Evolutionary conservation across 2,888 invertebrate species (phyloP).

Genomic region (Apodemia mormo): DNA sequence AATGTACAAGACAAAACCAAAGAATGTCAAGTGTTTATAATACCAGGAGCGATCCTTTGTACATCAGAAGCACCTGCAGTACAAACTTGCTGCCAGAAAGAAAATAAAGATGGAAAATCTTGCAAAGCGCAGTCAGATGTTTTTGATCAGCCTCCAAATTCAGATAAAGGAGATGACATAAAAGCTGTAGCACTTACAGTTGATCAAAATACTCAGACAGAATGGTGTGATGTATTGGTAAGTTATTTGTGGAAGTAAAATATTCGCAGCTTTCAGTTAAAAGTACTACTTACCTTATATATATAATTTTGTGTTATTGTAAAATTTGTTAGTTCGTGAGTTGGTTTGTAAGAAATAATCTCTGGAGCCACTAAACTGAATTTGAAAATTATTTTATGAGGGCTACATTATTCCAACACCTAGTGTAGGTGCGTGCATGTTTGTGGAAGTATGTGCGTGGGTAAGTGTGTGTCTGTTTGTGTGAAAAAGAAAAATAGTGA

Average conservation of each 20-base stretch:
- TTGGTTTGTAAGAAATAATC: too few relatives aligned
- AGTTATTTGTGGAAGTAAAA: slow-evolving; percentile 30
- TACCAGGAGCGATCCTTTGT: background rate
- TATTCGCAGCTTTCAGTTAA: too few relatives aligned
- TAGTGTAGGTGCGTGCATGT: too few relatives aligned
- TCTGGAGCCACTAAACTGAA: too few relatives aligned
- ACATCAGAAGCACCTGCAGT: background rate
- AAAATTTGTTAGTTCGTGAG: too few relatives aligned
- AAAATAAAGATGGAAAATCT: background rate
- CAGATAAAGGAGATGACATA: background rate
- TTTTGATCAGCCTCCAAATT: background rate
- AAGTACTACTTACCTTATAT: too few relatives aligned
- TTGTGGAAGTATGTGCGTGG: too few relatives aligned
- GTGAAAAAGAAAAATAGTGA: too few relatives aligned
- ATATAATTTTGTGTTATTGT: too few relatives aligned
- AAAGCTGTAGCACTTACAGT: background rate
- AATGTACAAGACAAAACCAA: background rate
- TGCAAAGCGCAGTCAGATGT: background rate
- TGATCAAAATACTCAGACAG: slow-evolving; percentile 54
- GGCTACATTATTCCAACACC: too few relatives aligned
- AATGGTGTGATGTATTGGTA: slow-evolving; percentile 59
- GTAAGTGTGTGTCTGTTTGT: too few relatives aligned
- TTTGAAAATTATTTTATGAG: too few relatives aligned
- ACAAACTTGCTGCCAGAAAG: background rate
- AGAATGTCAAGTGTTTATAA: background rate